A percentile compares a stretch with the other conserved stretches of the same genome.
phyloP scores from a whole-genome alignment of 92 coral and sea anemone species.

The Blastomussa wellsi region DNA sequence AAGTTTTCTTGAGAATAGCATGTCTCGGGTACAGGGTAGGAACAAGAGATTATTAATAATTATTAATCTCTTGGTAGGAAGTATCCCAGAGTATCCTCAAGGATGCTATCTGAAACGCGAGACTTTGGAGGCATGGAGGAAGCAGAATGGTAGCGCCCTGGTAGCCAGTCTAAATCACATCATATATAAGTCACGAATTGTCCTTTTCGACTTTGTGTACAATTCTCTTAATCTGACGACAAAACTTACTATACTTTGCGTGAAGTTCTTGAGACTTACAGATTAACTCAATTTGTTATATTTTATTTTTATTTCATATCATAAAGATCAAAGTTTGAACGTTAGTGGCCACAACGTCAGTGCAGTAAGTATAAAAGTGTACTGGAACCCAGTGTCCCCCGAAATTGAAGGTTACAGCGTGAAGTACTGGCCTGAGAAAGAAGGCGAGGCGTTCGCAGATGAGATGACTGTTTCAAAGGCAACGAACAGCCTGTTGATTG shows the following conservation, averaged over 20 bases:
- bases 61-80: no score
- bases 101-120: no score
- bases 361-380: not conserved
- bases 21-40: no score
- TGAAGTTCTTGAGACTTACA: not conserved
- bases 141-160: no score
- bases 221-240: not conserved
- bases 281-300: no score
- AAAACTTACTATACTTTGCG: no score
- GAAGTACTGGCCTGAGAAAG: conserved; percentile 11
- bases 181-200: no score
- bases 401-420: conserved; percentile 5
- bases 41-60: no score
- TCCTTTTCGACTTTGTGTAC: not conserved
- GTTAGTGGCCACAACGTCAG: conserved; percentile 14
- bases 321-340: not conserved
- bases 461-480: not conserved
- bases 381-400: conserved; percentile 8
- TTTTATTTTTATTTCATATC: not conserved
- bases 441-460: not conserved
- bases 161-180: no score
- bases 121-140: no score
- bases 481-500: not conserved
- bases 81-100: no score
- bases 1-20: no score